phyloP scores from a whole-genome alignment of 2,888 invertebrate genomes.

The Macrosiphum euphorbiae region DNA sequence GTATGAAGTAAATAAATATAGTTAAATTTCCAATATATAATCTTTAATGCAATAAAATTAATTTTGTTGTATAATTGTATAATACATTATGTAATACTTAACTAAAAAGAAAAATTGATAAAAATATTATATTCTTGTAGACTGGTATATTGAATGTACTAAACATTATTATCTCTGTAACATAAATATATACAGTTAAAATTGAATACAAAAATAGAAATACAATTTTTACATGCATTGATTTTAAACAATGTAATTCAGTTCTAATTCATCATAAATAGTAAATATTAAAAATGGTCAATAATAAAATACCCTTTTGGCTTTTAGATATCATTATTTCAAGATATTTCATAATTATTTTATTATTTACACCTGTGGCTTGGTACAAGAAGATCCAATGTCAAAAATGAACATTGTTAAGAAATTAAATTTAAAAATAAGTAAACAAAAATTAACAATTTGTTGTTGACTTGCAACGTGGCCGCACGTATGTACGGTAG shows the following conservation, averaged over 20 bases:
- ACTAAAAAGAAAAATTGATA: not conserved
- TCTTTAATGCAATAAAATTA: not conserved
- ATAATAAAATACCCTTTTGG: not conserved
- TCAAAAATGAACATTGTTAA: no score
- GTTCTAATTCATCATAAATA: not conserved
- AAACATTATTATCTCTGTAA: constrained; percentile 51
- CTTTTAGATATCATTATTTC: not conserved
- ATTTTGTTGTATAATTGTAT: not conserved
- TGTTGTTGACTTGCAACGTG: not conserved
- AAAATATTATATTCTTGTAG: constrained; percentile 24
- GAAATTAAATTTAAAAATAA: no score
- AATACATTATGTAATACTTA: not conserved
- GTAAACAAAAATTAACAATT: not conserved
- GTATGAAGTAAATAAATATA: not conserved
- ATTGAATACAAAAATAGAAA: not conserved
- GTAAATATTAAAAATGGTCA: not conserved
- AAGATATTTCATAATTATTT: not conserved
- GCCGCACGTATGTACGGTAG: not conserved
- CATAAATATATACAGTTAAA: not conserved
- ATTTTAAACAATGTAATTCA: not conserved
- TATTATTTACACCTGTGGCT: not conserved
- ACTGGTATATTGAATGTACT: not conserved
- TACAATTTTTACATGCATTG: not conserved
- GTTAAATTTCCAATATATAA: not conserved
- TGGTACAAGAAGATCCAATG: no score